phyloP scores from a whole-genome alignment of 2,797 vertebrate genomes.

The Fistularia commersonii region DNA sequence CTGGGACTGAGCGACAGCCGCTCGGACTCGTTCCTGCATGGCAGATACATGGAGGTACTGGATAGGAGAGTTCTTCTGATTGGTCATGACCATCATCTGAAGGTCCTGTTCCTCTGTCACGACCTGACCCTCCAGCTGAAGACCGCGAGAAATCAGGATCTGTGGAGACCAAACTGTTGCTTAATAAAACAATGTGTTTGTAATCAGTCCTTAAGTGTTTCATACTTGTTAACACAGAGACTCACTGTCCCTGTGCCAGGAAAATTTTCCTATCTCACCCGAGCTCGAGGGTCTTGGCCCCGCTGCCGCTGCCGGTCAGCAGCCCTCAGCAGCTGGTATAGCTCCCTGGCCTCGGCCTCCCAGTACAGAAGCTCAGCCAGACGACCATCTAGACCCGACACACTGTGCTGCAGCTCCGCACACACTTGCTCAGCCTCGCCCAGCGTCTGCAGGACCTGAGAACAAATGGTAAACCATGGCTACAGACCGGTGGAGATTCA shows the following conservation, averaged over 20 bases:
- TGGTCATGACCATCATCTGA: constrained; percentile 71
- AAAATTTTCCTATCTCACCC: constrained; percentile 40
- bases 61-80: constrained; percentile 75
- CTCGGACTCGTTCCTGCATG: constrained; percentile 79
- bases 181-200: background rate
- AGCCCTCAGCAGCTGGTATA: constrained; percentile 63
- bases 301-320: constrained; percentile 39
- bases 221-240: background rate
- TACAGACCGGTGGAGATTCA: too few relatives aligned
- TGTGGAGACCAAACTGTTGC: constrained; percentile 44
- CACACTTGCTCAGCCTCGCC: constrained; percentile 73
- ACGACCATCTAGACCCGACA: constrained; percentile 71
- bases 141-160: constrained; percentile 81
- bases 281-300: constrained; percentile 64
- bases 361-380: constrained; percentile 77
- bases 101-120: constrained; percentile 82
- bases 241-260: background rate
- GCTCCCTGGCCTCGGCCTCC: constrained; percentile 73
- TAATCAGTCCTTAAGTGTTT: too few relatives aligned
- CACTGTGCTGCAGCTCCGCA: constrained; percentile 70
- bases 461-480: background rate
- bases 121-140: constrained; percentile 82
- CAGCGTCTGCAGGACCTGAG: constrained; percentile 72
- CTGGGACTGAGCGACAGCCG: constrained; percentile 76
- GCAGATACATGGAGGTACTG: constrained; percentile 70